phyloP scores from a whole-genome alignment of 2,888 invertebrate species.

The Platycheirus albimanus region DNA sequence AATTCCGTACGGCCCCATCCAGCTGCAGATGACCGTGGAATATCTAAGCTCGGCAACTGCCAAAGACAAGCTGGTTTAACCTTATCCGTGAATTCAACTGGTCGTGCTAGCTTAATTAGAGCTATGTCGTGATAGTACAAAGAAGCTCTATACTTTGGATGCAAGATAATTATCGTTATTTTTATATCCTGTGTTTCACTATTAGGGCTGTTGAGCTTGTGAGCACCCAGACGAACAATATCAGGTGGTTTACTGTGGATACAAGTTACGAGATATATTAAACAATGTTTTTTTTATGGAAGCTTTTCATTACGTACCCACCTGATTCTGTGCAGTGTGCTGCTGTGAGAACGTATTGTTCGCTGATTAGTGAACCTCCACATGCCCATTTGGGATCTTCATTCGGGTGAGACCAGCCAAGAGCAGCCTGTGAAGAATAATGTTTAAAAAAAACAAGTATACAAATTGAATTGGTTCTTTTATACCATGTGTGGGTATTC shows the following conservation, averaged over 20 bases:
- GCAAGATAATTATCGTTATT: slow-evolving; percentile 82
- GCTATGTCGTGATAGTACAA: slow-evolving; percentile 86
- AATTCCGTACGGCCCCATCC: slow-evolving; percentile 82
- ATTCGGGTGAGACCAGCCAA: slow-evolving; percentile 80
- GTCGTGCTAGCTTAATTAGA: slow-evolving; percentile 82
- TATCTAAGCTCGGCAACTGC: slow-evolving; percentile 78
- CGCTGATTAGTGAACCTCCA: slow-evolving; percentile 83
- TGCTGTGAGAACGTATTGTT: slow-evolving; percentile 84
- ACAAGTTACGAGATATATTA: not conserved
- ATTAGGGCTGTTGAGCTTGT: slow-evolving; percentile 82
- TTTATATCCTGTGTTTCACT: slow-evolving; percentile 82
- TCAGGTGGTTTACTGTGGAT: slow-evolving; percentile 83
- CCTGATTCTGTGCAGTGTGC: slow-evolving; percentile 83
- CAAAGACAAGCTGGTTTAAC: slow-evolving; percentile 82
- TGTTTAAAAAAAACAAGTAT: no score
- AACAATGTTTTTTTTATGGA: not conserved
- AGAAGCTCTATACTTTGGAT: slow-evolving; percentile 84
- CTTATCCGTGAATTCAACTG: slow-evolving; percentile 76
- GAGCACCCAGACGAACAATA: slow-evolving; percentile 84
- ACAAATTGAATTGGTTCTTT: not conserved
- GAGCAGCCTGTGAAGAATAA: slow-evolving; percentile 77
- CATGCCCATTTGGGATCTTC: slow-evolving; percentile 80
- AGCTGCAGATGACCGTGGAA: slow-evolving; percentile 78
- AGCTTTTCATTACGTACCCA: slow-evolving; percentile 75
- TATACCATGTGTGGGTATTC: slow-evolving; percentile 86